Evolutionary conservation across 2,888 invertebrate species (phyloP).

Genomic region (Drosophila anomalata): DNA sequence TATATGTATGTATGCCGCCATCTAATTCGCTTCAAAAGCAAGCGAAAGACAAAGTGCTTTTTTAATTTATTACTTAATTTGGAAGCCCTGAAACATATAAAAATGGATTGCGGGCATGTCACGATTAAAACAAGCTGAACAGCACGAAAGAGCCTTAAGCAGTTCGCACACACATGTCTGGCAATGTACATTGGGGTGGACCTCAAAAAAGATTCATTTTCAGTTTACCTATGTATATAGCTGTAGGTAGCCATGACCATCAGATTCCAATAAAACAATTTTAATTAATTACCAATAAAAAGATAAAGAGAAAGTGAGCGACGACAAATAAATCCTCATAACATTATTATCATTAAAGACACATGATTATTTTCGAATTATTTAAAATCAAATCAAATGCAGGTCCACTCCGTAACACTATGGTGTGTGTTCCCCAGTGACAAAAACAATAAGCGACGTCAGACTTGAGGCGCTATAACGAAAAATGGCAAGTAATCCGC

Average conservation of each 20-base stretch:
- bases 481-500: slow-evolving; percentile 57
- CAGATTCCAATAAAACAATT: too few relatives aligned
- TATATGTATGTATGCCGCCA: not conserved
- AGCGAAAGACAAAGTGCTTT: slow-evolving; percentile 51
- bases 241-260: too few relatives aligned
- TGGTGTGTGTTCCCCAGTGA: slow-evolving; percentile 19
- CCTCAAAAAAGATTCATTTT: not conserved
- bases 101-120: slow-evolving; percentile 47
- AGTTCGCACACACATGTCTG: slow-evolving; percentile 13
- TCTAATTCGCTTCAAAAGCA: slow-evolving; percentile 28
- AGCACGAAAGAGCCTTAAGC: slow-evolving; percentile 40
- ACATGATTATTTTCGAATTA: not conserved
- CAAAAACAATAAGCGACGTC: slow-evolving; percentile 45
- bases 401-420: slow-evolving; percentile 8
- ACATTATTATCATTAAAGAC: too few relatives aligned
- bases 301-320: too few relatives aligned
- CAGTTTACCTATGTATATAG: too few relatives aligned
- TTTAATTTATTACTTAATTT: slow-evolving; percentile 61
- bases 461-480: slow-evolving; percentile 52
- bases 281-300: too few relatives aligned
- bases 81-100: slow-evolving; percentile 42
- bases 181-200: slow-evolving; percentile 10
- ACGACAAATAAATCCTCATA: too few relatives aligned
- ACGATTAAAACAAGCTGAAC: slow-evolving; percentile 41
- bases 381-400: not conserved